These are phyloP conservation scores for Marisa cornuarietis DNA, from an alignment of 1,140 invertebrate species.

Conservation along the genomic window DNA sequence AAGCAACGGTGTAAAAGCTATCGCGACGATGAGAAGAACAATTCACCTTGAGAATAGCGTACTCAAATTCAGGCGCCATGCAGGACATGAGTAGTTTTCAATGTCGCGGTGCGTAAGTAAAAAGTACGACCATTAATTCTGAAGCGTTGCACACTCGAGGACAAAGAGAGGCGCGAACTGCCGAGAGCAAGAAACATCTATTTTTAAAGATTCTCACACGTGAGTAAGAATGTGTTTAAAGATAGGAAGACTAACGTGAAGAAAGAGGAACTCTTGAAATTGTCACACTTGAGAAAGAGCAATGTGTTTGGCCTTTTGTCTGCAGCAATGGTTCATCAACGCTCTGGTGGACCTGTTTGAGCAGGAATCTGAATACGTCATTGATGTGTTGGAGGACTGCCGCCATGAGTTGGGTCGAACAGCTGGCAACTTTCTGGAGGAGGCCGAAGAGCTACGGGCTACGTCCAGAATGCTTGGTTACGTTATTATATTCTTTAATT, in stretches of 20 bases:
- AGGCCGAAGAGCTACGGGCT: constrained; percentile 47
- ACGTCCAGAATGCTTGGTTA: constrained; percentile 50
- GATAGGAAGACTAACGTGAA: background rate
- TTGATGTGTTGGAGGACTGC: constrained; percentile 55
- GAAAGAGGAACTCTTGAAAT: background rate
- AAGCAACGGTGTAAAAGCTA: too few relatives aligned
- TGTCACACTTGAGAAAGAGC: background rate
- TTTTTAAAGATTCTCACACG: too few relatives aligned
- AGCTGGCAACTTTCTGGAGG: constrained; percentile 41
- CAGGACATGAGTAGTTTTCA: too few relatives aligned
- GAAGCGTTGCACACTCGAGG: too few relatives aligned
- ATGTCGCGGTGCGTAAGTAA: too few relatives aligned
- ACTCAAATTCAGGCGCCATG: too few relatives aligned
- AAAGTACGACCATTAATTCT: too few relatives aligned
- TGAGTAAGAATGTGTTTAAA: too few relatives aligned
- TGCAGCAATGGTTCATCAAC: constrained; percentile 49
- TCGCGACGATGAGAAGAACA: too few relatives aligned
- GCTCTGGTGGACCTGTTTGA: constrained; percentile 50
- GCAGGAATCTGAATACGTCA: constrained; percentile 53
- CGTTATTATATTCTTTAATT: background rate
- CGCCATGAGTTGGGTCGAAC: constrained; percentile 46
- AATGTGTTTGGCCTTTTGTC: background rate
- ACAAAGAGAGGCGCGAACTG: too few relatives aligned
- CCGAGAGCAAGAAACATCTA: too few relatives aligned
- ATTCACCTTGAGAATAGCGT: too few relatives aligned